phyloP scores from a whole-genome alignment of 2,888 invertebrate genomes.

The Psylliodes chrysocephalus region DNA sequence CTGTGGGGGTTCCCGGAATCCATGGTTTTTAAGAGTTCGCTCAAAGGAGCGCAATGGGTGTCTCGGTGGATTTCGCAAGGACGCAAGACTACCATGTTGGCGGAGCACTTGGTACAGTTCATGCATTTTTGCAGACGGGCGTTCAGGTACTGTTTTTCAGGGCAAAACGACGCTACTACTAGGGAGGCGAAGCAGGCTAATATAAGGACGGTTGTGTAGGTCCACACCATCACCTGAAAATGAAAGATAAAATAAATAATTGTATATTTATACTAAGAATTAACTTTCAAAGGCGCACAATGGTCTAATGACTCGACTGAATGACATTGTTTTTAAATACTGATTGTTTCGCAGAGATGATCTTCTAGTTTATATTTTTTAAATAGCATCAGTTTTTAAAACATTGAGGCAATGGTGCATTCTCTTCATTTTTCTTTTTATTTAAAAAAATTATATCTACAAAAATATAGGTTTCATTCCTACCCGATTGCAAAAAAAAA shows the following conservation, averaged over 20 bases:
- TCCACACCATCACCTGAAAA: slow-evolving; percentile 60
- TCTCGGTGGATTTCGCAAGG: slow-evolving; percentile 82
- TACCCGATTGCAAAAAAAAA: no score
- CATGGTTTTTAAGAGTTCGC: slow-evolving; percentile 44
- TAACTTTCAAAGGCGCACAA: no score
- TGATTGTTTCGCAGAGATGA: no score
- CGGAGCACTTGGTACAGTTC: slow-evolving; percentile 77
- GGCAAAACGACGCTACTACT: slow-evolving; percentile 56
- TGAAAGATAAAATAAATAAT: neutral
- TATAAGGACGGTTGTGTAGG: slow-evolving; percentile 50
- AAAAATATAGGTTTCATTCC: no score
- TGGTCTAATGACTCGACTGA: no score
- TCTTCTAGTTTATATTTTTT: no score
- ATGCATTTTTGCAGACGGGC: slow-evolving; percentile 72
- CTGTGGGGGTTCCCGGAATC: slow-evolving; percentile 44
- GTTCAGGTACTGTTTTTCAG: slow-evolving; percentile 75
- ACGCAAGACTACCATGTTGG: slow-evolving; percentile 71
- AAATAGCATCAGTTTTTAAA: no score
- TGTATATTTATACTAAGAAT: no score
- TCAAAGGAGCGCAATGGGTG: slow-evolving; percentile 75
- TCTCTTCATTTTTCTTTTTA: no score
- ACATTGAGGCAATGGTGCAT: no score
- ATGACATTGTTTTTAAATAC: no score
- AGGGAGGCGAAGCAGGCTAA: slow-evolving; percentile 48
- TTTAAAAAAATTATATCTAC: no score